These are phyloP conservation scores for Euzophera pinguis DNA, from an alignment of 2,888 invertebrate genomes.

Conservation along the genomic window DNA sequence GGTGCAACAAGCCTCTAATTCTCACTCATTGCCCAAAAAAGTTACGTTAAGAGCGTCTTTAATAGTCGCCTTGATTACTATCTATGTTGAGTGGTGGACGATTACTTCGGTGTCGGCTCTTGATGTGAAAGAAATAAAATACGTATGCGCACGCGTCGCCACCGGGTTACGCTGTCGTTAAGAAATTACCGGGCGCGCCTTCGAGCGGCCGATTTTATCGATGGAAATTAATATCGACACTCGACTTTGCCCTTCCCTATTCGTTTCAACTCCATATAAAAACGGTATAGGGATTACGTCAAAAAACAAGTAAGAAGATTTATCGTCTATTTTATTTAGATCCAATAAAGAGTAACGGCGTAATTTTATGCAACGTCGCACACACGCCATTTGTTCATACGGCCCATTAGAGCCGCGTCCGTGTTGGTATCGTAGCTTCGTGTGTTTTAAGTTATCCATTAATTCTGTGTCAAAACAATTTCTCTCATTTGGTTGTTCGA, in stretches of 20 bases:
- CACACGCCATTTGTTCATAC: conserved; percentile 12
- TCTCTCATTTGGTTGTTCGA: conserved; percentile 49
- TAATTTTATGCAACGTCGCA: conserved; percentile 15
- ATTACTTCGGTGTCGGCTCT: conserved; percentile 73
- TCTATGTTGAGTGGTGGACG: conserved; percentile 76
- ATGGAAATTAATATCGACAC: conserved; percentile 77
- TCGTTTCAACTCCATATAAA: conserved; percentile 28
- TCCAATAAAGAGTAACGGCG: conserved; percentile 15
- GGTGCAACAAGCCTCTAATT: conserved; percentile 45
- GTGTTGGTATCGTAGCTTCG: not conserved
- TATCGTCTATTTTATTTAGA: conserved; percentile 11
- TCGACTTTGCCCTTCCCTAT: conserved; percentile 50
- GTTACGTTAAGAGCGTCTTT: conserved; percentile 71
- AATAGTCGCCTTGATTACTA: conserved; percentile 76
- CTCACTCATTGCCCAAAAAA: conserved; percentile 55
- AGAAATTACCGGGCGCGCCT: conserved; percentile 73
- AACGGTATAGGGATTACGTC: conserved; percentile 2
- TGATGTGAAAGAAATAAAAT: conserved; percentile 72
- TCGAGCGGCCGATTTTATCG: conserved; percentile 77
- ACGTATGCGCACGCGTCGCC: conserved; percentile 76
- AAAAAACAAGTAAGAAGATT: conserved; percentile 9
- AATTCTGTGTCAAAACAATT: conserved; percentile 53
- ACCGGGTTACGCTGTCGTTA: conserved; percentile 79
- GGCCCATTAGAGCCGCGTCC: conserved; percentile 6
- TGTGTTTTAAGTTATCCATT: conserved; percentile 28